Conservation (phyloP, 2,888 invertebrate genomes). For the Leptinotarsa juncta region DNA sequence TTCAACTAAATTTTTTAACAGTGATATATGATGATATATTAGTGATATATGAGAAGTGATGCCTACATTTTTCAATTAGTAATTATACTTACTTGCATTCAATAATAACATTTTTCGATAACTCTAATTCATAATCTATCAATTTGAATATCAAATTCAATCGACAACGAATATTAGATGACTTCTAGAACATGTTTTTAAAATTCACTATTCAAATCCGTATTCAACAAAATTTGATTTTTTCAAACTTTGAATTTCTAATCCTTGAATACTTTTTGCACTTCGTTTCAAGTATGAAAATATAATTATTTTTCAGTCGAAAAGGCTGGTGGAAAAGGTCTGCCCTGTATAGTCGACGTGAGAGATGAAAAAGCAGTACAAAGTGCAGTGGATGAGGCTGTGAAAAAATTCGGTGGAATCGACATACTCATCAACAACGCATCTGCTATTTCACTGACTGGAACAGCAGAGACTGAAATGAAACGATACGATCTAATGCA, state of each 20-base stretch:
- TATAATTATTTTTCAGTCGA: slow-evolving; percentile 70
- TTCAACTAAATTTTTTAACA: no score
- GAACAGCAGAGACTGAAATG: slow-evolving; percentile 88
- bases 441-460: slow-evolving; percentile 89
- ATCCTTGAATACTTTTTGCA: no score
- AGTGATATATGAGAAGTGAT: not conserved
- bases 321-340: slow-evolving; percentile 83
- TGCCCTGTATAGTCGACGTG: slow-evolving; percentile 90
- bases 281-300: no score
- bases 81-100: no score
- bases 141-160: not conserved
- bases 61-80: not conserved
- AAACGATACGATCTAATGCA: slow-evolving; percentile 98
- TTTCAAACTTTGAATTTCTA: no score
- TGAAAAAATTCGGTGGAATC: slow-evolving; percentile 92
- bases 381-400: slow-evolving; percentile 79
- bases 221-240: no score
- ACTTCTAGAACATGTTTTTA: no score
- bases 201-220: no score
- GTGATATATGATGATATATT: no score
- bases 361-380: slow-evolving; percentile 82
- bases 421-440: slow-evolving; percentile 97
- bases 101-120: no score
- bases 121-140: no score
- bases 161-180: no score